phyloP scores from a whole-genome alignment of 1,140 invertebrate species.

The Eupeodes corollae region DNA sequence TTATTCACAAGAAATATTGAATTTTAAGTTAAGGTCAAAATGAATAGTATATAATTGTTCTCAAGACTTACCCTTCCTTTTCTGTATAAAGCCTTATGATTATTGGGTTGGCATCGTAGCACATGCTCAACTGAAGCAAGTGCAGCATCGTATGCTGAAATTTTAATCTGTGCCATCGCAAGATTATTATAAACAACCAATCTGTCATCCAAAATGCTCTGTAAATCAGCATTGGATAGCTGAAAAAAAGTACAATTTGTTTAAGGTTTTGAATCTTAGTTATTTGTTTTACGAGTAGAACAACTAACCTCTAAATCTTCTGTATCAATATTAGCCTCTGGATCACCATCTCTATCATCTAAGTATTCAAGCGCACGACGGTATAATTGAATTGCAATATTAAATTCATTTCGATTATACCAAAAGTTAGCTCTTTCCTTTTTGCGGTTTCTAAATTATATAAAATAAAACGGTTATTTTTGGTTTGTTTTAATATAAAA shows the following conservation, averaged over 20 bases:
- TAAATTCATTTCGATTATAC: constrained; percentile 66
- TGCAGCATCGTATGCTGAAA: constrained; percentile 69
- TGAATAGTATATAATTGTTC: background rate
- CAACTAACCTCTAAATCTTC: constrained; percentile 25
- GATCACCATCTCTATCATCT: constrained; percentile 52
- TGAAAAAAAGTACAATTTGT: constrained; percentile 10
- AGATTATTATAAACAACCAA: constrained; percentile 81
- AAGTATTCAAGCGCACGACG: constrained; percentile 70
- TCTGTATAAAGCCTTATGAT: constrained; percentile 80
- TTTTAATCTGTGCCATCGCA: constrained; percentile 78
- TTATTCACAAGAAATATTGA: background rate
- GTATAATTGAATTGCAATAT: constrained; percentile 72
- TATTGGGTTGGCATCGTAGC: constrained; percentile 67
- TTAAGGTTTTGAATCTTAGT: background rate
- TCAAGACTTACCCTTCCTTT: constrained; percentile 54
- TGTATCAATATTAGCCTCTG: constrained; percentile 29
- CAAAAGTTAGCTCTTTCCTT: constrained; percentile 79
- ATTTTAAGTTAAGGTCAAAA: background rate
- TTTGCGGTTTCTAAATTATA: constrained; percentile 53
- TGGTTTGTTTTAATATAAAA: background rate
- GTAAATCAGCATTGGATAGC: constrained; percentile 45
- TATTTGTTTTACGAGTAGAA: background rate
- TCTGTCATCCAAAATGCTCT: constrained; percentile 58
- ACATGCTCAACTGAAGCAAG: constrained; percentile 69
- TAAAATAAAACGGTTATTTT: background rate